Base-by-base conservation (phyloP, 1,140 invertebrate genomes). In the Probaryconus sp. region DNA sequence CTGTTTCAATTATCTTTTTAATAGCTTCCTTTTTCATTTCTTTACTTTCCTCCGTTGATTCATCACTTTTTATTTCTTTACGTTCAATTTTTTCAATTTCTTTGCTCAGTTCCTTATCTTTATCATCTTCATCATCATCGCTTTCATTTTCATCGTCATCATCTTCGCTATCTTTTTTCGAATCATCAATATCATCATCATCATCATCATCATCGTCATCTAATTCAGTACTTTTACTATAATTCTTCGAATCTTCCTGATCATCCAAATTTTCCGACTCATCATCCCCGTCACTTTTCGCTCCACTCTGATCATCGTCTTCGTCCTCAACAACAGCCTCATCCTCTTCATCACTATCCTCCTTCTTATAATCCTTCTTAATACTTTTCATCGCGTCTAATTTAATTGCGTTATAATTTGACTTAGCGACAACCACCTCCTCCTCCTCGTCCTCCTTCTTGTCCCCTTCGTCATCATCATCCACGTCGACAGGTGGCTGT, bases 401-500 rank as follows among this genome's bases (percentile, higher is more conserved):
- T n/a, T n/a, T n/a, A n/a, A n/a, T n/a, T n/a, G n/a, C n/a, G n/a
- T n/a, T n/a, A n/a, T n/a, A n/a, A 2, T 53, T n/a, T 7, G 35
- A 56, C 33, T 24, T 30, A 6, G 31, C 11, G 18, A 51, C 18
- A 7, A 40, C 45, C 18, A 61, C 56, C 26, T 58, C 17, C 10
- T 51, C 35, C 2, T 53, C 21, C 5, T 5, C 1, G 1, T 26
- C 18, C 10, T 51, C 35, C 2, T 53, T 30, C 5, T 5, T 0
- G 1, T 26, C 18, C 10, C 24, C 30, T 30, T 51, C 38, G 11
- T 31, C 33, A 1, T 53, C 51, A 10, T 61, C 16, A 14, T 65
- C 21, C 16, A 16, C 53, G 21, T 81, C 78, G 68, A 70, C 80
- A 81, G 79, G 80, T 83, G 75, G 80, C 71, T 77, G 78, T 13